A percentile compares a stretch with the other conserved stretches of the same genome.
phyloP scores from a whole-genome alignment of 2,888 invertebrate genomes.

The Sericinus montela region DNA sequence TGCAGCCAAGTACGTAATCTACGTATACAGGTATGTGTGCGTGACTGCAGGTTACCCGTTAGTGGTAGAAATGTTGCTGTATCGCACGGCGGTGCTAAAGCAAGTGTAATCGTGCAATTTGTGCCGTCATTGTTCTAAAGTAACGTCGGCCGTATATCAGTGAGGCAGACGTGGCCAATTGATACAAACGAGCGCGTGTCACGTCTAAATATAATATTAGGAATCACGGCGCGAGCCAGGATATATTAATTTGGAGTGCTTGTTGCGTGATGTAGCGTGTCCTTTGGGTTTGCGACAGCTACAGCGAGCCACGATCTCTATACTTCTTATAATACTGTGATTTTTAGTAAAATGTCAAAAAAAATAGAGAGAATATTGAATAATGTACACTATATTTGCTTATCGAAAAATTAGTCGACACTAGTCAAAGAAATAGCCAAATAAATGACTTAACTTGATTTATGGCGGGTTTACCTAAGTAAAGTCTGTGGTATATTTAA shows the following conservation, averaged over 20 bases:
- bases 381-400: no score
- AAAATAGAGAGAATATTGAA: no score
- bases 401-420: no score
- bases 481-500: no score
- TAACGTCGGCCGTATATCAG: conserved; percentile 77
- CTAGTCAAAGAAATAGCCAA: no score
- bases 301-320: conserved; percentile 22
- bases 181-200: conserved; percentile 79
- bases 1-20: no score
- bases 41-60: neutral
- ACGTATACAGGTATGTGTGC: no score
- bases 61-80: conserved; percentile 31
- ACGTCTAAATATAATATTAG: conserved; percentile 80
- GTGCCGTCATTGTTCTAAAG: conserved; percentile 77
- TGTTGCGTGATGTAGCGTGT: conserved; percentile 57
- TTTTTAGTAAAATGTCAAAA: no score
- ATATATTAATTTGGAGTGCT: conserved; percentile 77
- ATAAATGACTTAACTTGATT: no score
- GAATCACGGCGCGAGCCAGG: conserved; percentile 79
- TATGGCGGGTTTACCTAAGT: no score
- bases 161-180: conserved; percentile 74
- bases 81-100: conserved; percentile 58
- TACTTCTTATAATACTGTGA: no score
- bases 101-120: conserved; percentile 75
- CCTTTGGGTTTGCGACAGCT: conserved; percentile 40